Percentiles rank a stretch among this genome's conserved stretches.
Conservation (phyloP, 2,888 invertebrate genomes). For the Acronicta psi region DNA sequence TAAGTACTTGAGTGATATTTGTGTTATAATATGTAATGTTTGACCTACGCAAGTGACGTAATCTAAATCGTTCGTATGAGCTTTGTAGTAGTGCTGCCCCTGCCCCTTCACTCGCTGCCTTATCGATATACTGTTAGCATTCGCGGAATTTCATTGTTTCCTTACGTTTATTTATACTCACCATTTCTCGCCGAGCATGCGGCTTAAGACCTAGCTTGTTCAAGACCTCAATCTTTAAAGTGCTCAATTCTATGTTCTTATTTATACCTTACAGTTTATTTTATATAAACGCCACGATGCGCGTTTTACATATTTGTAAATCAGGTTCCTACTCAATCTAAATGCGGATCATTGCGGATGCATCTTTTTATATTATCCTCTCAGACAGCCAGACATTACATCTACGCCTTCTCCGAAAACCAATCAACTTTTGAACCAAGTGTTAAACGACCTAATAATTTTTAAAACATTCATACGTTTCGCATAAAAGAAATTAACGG, state of each 20-base stretch:
- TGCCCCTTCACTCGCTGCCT: slow-evolving; percentile 57
- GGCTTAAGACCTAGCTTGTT: slow-evolving; percentile 51
- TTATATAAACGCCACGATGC: slow-evolving; percentile 2
- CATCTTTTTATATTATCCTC: slow-evolving; percentile 5
- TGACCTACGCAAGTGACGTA: slow-evolving; percentile 55
- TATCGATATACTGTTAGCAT: slow-evolving; percentile 58
- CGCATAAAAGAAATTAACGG: slow-evolving; percentile 10
- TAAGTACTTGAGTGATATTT: slow-evolving; percentile 31
- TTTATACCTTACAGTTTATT: slow-evolving; percentile 3
- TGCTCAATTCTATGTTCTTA: slow-evolving; percentile 10
- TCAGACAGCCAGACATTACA: slow-evolving; percentile 5
- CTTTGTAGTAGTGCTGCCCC: slow-evolving; percentile 34
- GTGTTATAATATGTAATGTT: slow-evolving; percentile 46
- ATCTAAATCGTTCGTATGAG: slow-evolving; percentile 47
- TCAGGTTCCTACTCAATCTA: not conserved
- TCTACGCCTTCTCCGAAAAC: slow-evolving; percentile 39
- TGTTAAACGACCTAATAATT: slow-evolving; percentile 11
- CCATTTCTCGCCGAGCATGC: slow-evolving; percentile 64
- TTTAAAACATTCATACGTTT: slow-evolving; percentile 15
- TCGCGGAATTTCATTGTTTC: slow-evolving; percentile 64
- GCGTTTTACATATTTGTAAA: slow-evolving; percentile 1
- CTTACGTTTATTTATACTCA: slow-evolving; percentile 60
- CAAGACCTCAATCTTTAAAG: slow-evolving; percentile 23
- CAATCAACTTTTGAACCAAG: slow-evolving; percentile 14
- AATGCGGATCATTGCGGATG: too few relatives aligned